Percentiles rank a stretch among this genome's conserved stretches.
Conservation (phyloP, 1,140 invertebrate species). For the Wiebesia pumilae region DNA sequence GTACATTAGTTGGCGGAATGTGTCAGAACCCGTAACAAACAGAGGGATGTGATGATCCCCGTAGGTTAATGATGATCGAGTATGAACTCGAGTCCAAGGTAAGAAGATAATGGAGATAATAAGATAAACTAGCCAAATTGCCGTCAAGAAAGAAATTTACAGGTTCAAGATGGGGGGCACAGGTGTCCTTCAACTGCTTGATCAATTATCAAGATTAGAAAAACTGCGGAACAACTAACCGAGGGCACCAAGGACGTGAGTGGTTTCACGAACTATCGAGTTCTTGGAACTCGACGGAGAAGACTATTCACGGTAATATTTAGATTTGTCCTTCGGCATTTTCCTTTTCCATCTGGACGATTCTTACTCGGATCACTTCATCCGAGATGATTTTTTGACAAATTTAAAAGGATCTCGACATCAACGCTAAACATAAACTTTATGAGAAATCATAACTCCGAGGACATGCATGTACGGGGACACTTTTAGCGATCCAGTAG, state of each 20-base stretch:
- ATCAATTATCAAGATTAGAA: neutral
- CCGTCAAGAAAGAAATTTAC: neutral
- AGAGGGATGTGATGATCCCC: neutral
- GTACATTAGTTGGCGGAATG: neutral
- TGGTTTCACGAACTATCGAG: too few species aligned
- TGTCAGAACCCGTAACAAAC: neutral
- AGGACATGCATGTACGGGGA: too few species aligned
- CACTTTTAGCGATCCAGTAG: too few species aligned
- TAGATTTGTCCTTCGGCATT: neutral
- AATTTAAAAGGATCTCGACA: too few species aligned
- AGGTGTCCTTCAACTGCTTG: neutral
- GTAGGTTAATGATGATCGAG: neutral
- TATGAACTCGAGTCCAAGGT: neutral
- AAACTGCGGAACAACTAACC: neutral
- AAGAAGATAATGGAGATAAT: neutral
- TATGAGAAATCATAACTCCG: too few species aligned
- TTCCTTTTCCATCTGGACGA: neutral
- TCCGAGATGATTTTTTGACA: too few species aligned
- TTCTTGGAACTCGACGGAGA: too few species aligned
- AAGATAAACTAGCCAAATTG: neutral
- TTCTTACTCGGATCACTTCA: too few species aligned
- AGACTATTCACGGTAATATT: too few species aligned
- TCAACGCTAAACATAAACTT: too few species aligned
- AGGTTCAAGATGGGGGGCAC: neutral
- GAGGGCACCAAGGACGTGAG: too few species aligned